A percentile compares a stretch with the other conserved stretches of the same genome.
These are phyloP conservation scores for Idaea biselata DNA, from an alignment of 2,888 invertebrate genomes.

Conservation along the genomic window DNA sequence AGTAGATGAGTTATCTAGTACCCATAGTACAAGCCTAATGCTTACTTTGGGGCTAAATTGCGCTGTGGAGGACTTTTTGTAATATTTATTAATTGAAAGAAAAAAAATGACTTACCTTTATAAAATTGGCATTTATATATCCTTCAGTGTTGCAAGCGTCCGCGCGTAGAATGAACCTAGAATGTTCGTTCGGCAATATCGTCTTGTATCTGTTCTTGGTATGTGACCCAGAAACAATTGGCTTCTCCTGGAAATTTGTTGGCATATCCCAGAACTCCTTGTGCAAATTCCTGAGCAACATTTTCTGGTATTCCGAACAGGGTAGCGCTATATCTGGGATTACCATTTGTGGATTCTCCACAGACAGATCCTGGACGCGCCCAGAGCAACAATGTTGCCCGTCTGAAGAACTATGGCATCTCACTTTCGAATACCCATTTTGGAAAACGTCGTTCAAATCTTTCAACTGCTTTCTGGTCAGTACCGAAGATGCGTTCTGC, in stretches of 20 bases:
- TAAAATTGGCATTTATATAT: conserved; percentile 97
- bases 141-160: conserved; percentile 81
- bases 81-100: too few relatives aligned
- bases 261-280: conserved; percentile 98
- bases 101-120: conserved; percentile 83
- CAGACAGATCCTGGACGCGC: conserved; percentile 49
- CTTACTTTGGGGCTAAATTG: too few relatives aligned
- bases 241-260: conserved; percentile 93
- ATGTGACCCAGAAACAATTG: conserved; percentile 93
- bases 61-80: too few relatives aligned
- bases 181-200: conserved; percentile 93
- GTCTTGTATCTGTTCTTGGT: conserved; percentile 94
- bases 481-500: conserved; percentile 84
- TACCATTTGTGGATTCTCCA: conserved; percentile 63
- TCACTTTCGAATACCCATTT: conserved; percentile 74
- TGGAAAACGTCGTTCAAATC: conserved; percentile 81
- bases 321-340: conserved; percentile 68
- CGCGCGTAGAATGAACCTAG: conserved; percentile 86
- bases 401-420: conserved; percentile 53
- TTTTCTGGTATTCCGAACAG: conserved; percentile 82
- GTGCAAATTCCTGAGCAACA: conserved; percentile 82
- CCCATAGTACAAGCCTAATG: too few relatives aligned
- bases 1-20: too few relatives aligned
- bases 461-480: conserved; percentile 81
- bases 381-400: conserved; percentile 63